These are phyloP conservation scores for Enteromius trimaculatus DNA, from an alignment of 2,797 vertebrate genomes.

Conservation along the genomic window DNA sequence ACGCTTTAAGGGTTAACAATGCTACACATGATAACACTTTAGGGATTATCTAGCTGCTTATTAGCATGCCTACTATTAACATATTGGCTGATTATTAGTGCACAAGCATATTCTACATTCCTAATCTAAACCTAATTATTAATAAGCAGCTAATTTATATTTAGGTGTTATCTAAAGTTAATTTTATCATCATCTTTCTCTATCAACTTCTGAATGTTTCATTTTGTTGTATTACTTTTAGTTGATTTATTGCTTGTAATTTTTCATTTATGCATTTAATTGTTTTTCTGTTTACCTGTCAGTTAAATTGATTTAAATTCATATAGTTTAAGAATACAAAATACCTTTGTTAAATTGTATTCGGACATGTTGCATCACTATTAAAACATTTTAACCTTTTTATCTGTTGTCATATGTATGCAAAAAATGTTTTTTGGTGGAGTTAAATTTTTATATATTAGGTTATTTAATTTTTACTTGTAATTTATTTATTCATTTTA, in stretches of 20 bases:
- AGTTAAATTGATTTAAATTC: background rate
- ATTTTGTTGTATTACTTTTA: background rate
- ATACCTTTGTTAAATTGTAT: background rate
- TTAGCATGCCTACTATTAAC: background rate
- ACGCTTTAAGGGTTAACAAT: background rate
- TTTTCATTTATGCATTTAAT: background rate
- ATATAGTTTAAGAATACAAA: background rate
- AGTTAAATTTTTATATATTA: background rate
- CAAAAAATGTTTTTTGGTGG: background rate
- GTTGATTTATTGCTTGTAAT: background rate
- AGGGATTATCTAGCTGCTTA: background rate
- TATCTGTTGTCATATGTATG: background rate
- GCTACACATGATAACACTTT: background rate
- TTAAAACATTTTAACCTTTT: background rate
- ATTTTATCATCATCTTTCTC: background rate
- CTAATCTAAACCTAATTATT: background rate
- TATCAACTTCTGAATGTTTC: background rate
- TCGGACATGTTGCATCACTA: background rate
- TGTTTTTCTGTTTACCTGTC: background rate
- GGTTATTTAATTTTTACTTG: background rate
- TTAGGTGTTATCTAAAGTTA: background rate
- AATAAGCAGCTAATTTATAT: background rate
- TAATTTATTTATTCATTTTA: background rate
- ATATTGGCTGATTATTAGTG: background rate
- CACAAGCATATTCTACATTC: background rate